phyloP scores from a whole-genome alignment of 2,113 vertebrate species.

The Plecturocebus donacophilus region DNA sequence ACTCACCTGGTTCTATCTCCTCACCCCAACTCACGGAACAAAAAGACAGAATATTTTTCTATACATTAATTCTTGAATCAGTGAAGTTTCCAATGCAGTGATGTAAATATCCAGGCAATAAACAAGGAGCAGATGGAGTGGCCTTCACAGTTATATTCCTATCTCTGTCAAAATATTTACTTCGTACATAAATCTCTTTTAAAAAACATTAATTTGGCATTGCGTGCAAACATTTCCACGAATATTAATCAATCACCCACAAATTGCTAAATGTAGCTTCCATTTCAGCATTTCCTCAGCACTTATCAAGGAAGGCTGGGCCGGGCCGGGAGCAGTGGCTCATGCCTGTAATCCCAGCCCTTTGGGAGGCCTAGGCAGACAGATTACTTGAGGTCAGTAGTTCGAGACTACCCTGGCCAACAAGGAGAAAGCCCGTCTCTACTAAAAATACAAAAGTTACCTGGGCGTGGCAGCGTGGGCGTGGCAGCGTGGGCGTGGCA shows the following conservation, averaged over 20 bases:
- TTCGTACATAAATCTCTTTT: conserved; percentile 23
- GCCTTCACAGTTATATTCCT: conserved; percentile 48
- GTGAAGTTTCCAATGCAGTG: background rate
- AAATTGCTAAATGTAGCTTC: background rate
- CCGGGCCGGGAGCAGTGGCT: background rate
- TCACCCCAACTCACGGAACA: background rate
- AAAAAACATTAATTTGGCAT: background rate
- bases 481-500: too few relatives aligned
- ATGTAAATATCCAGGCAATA: conserved; percentile 47
- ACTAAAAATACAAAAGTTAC: too few relatives aligned
- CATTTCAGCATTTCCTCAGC: background rate
- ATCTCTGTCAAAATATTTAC: conserved; percentile 71
- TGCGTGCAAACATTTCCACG: background rate
- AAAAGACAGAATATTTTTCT: background rate
- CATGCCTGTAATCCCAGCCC: too few relatives aligned
- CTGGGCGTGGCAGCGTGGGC: too few relatives aligned
- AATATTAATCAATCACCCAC: background rate
- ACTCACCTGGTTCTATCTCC: background rate
- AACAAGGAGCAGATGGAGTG: conserved; percentile 54
- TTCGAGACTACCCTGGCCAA: too few relatives aligned
- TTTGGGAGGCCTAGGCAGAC: too few relatives aligned
- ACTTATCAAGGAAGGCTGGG: background rate
- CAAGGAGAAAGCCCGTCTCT: too few relatives aligned
- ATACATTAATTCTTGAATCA: background rate
- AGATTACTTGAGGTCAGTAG: too few relatives aligned